A percentile compares a stretch with the other conserved stretches of the same genome.
These are phyloP conservation scores for Neolamprologus brichardi DNA, from an alignment of 2,113 vertebrate species.

Conservation along the genomic window DNA sequence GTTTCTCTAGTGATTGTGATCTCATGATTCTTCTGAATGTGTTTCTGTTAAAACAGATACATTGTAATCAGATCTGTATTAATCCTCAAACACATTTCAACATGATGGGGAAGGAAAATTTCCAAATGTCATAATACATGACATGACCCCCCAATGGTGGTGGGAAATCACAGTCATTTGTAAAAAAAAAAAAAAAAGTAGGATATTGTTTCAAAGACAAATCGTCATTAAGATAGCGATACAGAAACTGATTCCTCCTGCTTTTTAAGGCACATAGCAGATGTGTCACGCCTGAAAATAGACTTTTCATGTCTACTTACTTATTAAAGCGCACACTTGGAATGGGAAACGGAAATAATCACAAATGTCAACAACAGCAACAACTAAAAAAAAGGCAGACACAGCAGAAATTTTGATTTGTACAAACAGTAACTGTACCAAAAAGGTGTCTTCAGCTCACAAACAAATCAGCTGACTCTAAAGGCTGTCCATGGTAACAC, in stretches of 20 bases:
- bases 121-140: neutral
- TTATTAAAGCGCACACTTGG: neutral
- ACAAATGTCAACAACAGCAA: neutral
- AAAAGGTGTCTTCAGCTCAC: neutral
- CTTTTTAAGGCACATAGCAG: neutral
- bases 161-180: neutral
- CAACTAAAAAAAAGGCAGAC: neutral
- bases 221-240: neutral
- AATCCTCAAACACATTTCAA: neutral
- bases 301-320: neutral
- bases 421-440: neutral
- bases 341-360: neutral
- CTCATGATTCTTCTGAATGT: neutral
- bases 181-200: neutral
- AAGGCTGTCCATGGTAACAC: conserved; percentile 52
- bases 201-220: neutral
- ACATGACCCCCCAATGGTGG: neutral
- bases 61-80: neutral
- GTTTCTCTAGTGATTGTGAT: neutral
- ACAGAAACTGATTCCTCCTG: neutral
- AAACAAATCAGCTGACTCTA: neutral
- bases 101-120: neutral
- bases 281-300: neutral
- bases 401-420: neutral
- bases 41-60: neutral